Evolutionary conservation across 2,888 invertebrate genomes (phyloP), one percentile per base, ranked within the genome.

Genomic region (Xanthia togata): DNA sequence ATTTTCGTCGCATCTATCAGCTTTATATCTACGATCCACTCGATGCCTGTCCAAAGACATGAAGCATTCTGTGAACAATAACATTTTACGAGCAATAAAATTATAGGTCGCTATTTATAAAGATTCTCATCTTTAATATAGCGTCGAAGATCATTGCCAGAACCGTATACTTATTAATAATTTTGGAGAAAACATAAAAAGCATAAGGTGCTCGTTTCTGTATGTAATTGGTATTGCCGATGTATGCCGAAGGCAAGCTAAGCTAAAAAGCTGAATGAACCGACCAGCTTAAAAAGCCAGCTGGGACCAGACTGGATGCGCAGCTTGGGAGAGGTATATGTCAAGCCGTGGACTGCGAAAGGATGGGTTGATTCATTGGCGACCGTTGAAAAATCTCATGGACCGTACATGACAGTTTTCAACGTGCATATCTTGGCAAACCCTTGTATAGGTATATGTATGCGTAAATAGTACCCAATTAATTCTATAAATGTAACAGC

Each of bases 1-100:
- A n/a, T n/a, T n/a, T n/a, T n/a, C n/a, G n/a, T n/a, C 55, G 14
- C 9, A 44, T 83, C 79, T 20, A 23, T 65, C 9, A 59, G 26
- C 4, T 38, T 31, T 70, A 73, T 17, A 78, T 87, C 75, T 77
- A 73, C 14, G 79, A 64, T 55, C 4, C 6, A 11, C 6, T 23
- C 23, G 14, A 55, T 12, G 60, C 17, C 31, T 62, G 47, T 59
- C 53, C 38, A 53, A 50, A 76, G 60, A 55, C 53, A 53, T 62
- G 70, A 50, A 82, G 67, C 68, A 72, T 78, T 83, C 65, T 62
- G 47, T 57, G 67, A 75, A 73, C 79, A 73, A 68, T 85, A 74
- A 79, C 65, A 79, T 71, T 83, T 87, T 76, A 87, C 73, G 87
- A 87, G 41, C 55, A 20, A 12, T n/a, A n/a, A n/a, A n/a, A n/a